Conservation (phyloP, 2,113 vertebrate species). For the Phalacrocorax carbo region DNA sequence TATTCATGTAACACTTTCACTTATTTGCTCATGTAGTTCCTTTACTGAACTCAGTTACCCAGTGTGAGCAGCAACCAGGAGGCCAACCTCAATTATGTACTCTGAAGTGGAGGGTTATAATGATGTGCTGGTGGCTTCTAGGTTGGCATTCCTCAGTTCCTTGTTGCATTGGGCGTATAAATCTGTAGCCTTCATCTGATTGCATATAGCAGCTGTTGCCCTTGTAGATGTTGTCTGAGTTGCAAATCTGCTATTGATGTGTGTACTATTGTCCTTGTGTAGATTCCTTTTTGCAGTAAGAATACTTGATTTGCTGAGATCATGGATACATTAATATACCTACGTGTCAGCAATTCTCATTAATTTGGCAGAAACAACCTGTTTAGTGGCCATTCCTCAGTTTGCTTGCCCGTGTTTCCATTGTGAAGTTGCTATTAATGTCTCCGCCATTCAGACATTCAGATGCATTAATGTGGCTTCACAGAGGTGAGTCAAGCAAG, state of each 20-base stretch:
- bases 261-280: background rate
- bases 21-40: background rate
- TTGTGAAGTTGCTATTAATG: background rate
- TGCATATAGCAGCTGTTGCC: background rate
- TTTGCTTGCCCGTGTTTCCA: fast-evolving
- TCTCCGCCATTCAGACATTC: background rate
- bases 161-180: background rate
- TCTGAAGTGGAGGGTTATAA: background rate
- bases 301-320: background rate
- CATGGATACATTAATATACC: background rate
- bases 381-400: background rate
- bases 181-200: background rate
- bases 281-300: background rate
- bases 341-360: background rate
- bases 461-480: background rate
- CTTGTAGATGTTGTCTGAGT: background rate
- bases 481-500: background rate
- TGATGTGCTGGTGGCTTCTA: background rate
- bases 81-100: background rate
- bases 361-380: background rate
- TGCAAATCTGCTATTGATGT: fast-evolving
- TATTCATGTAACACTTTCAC: background rate
- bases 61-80: background rate
- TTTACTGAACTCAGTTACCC: background rate
- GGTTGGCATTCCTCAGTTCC: background rate